Conservation (phyloP, 2,113 vertebrate species). For the Canis aureus region DNA sequence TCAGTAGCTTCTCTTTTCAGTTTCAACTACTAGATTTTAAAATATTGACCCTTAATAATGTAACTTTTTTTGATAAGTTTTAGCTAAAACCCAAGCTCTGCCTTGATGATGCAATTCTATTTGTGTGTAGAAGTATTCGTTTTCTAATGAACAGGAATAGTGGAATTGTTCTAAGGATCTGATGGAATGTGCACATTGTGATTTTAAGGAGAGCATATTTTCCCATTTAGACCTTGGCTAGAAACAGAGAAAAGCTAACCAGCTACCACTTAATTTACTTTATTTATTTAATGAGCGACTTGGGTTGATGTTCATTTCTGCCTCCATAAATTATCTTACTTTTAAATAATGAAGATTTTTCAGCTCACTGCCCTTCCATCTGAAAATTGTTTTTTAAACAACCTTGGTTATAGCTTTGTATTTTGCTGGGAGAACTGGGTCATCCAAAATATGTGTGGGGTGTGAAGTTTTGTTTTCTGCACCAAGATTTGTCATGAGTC, state of each 20-base stretch:
- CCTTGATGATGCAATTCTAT: not conserved
- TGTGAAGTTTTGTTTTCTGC: slow-evolving; percentile 71
- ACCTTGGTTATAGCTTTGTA: slow-evolving; percentile 48
- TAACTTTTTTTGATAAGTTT: not conserved
- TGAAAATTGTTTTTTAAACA: slow-evolving; percentile 63
- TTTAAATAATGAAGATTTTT: slow-evolving; percentile 65
- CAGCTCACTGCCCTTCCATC: not conserved
- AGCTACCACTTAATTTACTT: not conserved
- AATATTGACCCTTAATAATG: slow-evolving; percentile 52
- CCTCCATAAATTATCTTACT: slow-evolving; percentile 52
- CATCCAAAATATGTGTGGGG: slow-evolving; percentile 68
- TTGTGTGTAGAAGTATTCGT: not conserved
- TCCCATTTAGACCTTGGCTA: not conserved
- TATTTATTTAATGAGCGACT: slow-evolving; percentile 55
- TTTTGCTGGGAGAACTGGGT: slow-evolving; percentile 48
- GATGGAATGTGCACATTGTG: not conserved
- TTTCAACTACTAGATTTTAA: slow-evolving; percentile 52
- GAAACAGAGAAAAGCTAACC: slow-evolving; percentile 1
- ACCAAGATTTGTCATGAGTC: slow-evolving; percentile 80
- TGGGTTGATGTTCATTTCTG: slow-evolving; percentile 22
- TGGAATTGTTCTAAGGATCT: not conserved
- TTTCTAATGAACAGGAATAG: not conserved
- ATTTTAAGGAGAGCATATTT: not conserved
- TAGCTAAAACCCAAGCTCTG: not conserved
- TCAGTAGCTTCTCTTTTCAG: slow-evolving; percentile 32